Percentiles rank a stretch among this genome's conserved stretches.
Conservation (phyloP, 2,113 vertebrate species). For the Phrynocephalus versicolor region DNA sequence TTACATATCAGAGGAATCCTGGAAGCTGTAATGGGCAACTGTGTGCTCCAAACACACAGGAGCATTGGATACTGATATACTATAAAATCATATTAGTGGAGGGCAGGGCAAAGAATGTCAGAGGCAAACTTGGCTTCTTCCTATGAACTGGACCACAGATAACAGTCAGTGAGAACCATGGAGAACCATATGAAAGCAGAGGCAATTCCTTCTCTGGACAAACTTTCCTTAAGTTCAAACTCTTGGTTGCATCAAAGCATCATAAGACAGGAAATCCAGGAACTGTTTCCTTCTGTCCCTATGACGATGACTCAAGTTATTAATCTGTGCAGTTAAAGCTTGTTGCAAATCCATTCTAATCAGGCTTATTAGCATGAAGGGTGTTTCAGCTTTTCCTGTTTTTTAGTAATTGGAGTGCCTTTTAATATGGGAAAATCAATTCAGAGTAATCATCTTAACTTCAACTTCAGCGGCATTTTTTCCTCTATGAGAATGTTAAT, state of each 20-base stretch:
- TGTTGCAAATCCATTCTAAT: slow-evolving; percentile 47
- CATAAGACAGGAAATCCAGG: not conserved
- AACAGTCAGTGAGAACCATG: not conserved
- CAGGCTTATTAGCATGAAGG: slow-evolving; percentile 37
- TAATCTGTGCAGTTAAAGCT: slow-evolving; percentile 23
- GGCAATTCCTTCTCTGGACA: not conserved
- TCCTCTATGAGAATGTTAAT: slow-evolving; percentile 40
- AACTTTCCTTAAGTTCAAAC: not conserved
- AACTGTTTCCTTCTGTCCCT: not conserved
- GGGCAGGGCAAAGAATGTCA: not conserved
- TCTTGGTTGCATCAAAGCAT: not conserved
- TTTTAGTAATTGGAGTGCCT: slow-evolving; percentile 41
- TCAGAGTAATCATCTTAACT: slow-evolving; percentile 44
- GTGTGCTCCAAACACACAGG: not conserved
- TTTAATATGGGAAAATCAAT: slow-evolving; percentile 42
- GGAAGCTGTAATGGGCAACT: not conserved
- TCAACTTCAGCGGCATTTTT: slow-evolving; percentile 19
- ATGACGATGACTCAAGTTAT: slow-evolving; percentile 18
- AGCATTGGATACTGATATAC: not conserved
- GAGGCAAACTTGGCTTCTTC: not conserved
- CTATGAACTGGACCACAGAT: not conserved
- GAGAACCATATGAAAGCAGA: not conserved
- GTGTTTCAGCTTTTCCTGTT: slow-evolving; percentile 18
- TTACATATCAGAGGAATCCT: not conserved
- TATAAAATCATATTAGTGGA: not conserved